These are phyloP conservation scores for Magallana ariakensis DNA, from an alignment of 1,140 invertebrate species.

Conservation along the genomic window DNA sequence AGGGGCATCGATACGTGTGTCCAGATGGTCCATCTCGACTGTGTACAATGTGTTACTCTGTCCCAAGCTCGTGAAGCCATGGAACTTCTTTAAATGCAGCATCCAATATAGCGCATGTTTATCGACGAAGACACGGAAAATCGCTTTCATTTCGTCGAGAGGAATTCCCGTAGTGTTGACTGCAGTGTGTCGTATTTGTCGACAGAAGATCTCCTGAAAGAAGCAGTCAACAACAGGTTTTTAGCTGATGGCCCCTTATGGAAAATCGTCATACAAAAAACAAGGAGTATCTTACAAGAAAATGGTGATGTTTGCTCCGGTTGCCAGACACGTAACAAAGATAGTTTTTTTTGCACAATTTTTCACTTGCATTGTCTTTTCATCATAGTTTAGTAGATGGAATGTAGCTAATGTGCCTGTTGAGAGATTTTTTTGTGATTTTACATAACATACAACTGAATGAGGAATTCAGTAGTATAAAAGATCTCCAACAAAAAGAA, in stretches of 20 bases:
- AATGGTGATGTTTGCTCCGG: not conserved
- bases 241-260: slow-evolving; percentile 39
- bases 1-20: slow-evolving; percentile 39
- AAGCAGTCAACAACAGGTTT: not conserved
- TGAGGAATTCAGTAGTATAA: not conserved
- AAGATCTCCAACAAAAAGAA: not conserved
- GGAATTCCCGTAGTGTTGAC: not conserved
- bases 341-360: slow-evolving; percentile 17
- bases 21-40: slow-evolving; percentile 36
- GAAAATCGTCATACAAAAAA: slow-evolving; percentile 18
- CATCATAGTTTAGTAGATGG: slow-evolving; percentile 45
- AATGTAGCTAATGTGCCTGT: slow-evolving; percentile 19
- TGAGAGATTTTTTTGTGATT: slow-evolving; percentile 39
- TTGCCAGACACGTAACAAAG: not conserved
- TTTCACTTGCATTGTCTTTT: slow-evolving; percentile 33
- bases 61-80: slow-evolving; percentile 11
- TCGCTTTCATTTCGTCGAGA: slow-evolving; percentile 32
- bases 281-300: not conserved
- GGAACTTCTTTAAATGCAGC: slow-evolving; percentile 10
- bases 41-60: not conserved
- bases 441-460: slow-evolving; percentile 31
- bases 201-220: slow-evolving; percentile 16
- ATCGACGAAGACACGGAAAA: not conserved
- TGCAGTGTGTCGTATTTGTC: not conserved
- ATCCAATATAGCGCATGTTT: slow-evolving; percentile 42